Evolutionary conservation across 2,888 invertebrate genomes (phyloP), one percentile per base, ranked within the genome.

Genomic region (Exephanes ischioxanthus): DNA sequence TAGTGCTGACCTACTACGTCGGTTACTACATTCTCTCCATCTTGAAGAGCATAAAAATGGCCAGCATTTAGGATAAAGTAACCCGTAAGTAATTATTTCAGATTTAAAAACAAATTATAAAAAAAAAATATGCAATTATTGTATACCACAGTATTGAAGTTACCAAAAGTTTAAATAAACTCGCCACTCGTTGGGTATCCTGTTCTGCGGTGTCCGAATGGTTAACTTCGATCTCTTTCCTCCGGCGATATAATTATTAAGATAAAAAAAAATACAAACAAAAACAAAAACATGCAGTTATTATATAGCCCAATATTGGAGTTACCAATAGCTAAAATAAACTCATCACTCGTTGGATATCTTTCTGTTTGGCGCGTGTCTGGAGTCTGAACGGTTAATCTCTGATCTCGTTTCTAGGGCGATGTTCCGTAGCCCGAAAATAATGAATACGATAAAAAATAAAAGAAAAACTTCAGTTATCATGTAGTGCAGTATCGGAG

Each of bases 191-290:
- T 85, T 85, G n/a, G 83, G 82, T 80, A 67, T 63, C 30, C 77
- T 66, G 78, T 89, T 90, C 89, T 41, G 89, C 86, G 33, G 80
- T 66, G 33, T 68, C 55, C 3, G 66, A 68, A 67, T 86, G 84
- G n/a, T 48, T 16, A 30, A n/a, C 55, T 6, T 30, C 37, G 11
- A 30, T 30, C 73, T 48, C 22, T 86, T 86, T 16, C 89, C 89
- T 26, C 63, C 75, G 7, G 83, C 53, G 79, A 92, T 89, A 82
- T 90, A 37, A 37, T 37, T 37, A 9, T 37, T 37, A 6, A 9
- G 9, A 37, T 2, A 37, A 37, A 37, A 37, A 37, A 37, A 37
- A 37, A 37, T 7, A 6, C 0, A 37, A 30, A 5, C 5, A 3
- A 30, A 30, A 30, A 30, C 0, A 45, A 45, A 45, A 45, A 45